phyloP scores from a whole-genome alignment of 1,140 invertebrate genomes.

The Epicauta chinensis region DNA sequence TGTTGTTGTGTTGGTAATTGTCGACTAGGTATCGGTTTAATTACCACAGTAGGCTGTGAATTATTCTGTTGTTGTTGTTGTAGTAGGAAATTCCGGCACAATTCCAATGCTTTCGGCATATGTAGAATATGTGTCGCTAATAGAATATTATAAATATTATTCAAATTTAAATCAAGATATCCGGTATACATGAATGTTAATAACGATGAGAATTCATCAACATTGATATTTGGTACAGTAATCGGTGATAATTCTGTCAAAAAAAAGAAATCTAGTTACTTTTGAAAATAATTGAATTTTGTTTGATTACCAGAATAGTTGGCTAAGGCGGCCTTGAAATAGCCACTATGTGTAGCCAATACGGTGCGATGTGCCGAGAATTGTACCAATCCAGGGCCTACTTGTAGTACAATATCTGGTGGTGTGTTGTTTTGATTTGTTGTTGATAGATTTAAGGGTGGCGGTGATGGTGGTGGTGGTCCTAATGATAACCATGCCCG shows the following conservation, averaged over 20 bases:
- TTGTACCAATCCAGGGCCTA: slow-evolving; percentile 55
- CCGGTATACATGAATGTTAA: slow-evolving; percentile 74
- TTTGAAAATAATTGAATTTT: slow-evolving; percentile 1
- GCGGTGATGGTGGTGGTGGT: slow-evolving; percentile 32
- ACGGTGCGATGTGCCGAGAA: slow-evolving; percentile 63
- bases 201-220: slow-evolving; percentile 64
- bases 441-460: slow-evolving; percentile 36
- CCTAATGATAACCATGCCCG: slow-evolving; percentile 52
- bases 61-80: slow-evolving; percentile 34
- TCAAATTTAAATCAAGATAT: slow-evolving; percentile 59
- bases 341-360: slow-evolving; percentile 65
- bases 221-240: slow-evolving; percentile 52
- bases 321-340: slow-evolving; percentile 55
- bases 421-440: slow-evolving; percentile 38
- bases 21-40: slow-evolving; percentile 46
- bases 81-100: slow-evolving; percentile 52
- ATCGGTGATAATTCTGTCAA: slow-evolving; percentile 38
- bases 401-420: slow-evolving; percentile 58
- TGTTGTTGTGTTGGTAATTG: slow-evolving; percentile 36
- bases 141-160: slow-evolving; percentile 67
- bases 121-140: slow-evolving; percentile 67
- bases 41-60: slow-evolving; percentile 30
- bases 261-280: background rate
- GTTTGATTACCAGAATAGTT: slow-evolving; percentile 30
- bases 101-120: slow-evolving; percentile 65